Evolutionary conservation across 2,113 vertebrate genomes (phyloP), one percentile per base, ranked within the genome.

Genomic region (Syngnathus scovelli): DNA sequence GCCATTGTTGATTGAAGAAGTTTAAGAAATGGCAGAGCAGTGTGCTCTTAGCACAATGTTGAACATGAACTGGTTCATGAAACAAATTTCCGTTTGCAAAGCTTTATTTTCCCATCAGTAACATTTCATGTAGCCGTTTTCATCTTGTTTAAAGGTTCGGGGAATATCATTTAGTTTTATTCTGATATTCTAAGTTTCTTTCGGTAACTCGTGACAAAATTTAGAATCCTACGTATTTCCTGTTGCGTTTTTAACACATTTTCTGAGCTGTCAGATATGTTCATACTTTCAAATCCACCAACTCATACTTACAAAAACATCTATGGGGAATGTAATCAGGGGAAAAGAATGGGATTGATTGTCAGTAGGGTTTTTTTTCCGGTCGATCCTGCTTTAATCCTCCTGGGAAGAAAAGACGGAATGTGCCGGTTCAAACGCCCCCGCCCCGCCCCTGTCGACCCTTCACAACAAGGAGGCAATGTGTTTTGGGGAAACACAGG

Each of bases 381-480:
- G n/a, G 52, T 38, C 65, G n/a, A 56, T 67, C 46, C 59, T 61
- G 48, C 73, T 70, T 76, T 87, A 87, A 89, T 89, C 86, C 81
- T 81, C 79, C 80, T 85, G 85, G 85, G 83, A 87, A 87, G 77
- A 44, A 16, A 52, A 68, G 58, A 37, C 67, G 68, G 78, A 79
- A 85, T 87, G 78, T n/a, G 7, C 66, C 21, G 46, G 78, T 82
- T 87, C 86, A 87, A 85, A 87, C 69, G 11, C 12, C 36, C 56
- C 70, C 7, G 27, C 58, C 36, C 44, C 11, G 13, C 27, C 7
- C 64, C 33, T 3, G 8, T 9, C 49, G 8, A 37, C 18, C 38
- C 64, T 54, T 66, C 62, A 52, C 77, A 80, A 91, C 86, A 91
- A 91, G 64, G 71, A 12, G 0, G n/a, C 37, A 76, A 71, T 84